phyloP scores from a whole-genome alignment of 2,797 vertebrate species.

The Ataeniobius toweri region DNA sequence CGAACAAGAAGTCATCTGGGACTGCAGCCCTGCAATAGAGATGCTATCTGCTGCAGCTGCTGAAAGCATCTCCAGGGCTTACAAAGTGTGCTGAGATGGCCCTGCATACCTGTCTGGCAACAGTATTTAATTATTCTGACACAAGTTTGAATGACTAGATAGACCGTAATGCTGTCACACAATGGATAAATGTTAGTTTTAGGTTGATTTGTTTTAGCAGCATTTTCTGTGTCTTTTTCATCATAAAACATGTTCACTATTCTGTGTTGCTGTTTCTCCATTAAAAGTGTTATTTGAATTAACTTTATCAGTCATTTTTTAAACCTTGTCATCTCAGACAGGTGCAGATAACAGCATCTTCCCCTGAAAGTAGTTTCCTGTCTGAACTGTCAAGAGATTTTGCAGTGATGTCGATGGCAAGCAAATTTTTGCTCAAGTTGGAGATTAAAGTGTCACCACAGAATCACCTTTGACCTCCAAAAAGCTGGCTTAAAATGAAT shows the following conservation, averaged over 20 bases:
- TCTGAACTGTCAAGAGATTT: no score
- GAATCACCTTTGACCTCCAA: not conserved
- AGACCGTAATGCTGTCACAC: not conserved
- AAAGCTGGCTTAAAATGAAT: not conserved
- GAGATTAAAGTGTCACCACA: no score
- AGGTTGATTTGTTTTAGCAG: not conserved
- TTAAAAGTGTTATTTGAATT: no score
- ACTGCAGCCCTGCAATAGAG: slow-evolving; percentile 28
- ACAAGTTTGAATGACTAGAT: not conserved
- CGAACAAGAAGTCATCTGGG: slow-evolving; percentile 37
- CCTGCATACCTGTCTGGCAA: slow-evolving; percentile 42
- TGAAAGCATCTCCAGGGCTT: slow-evolving; percentile 15
- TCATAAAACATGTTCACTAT: not conserved
- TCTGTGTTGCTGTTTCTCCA: not conserved
- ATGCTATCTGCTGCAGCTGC: slow-evolving; percentile 49
- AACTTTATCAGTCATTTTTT: no score
- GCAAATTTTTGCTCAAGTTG: no score
- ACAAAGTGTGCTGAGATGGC: slow-evolving; percentile 23
- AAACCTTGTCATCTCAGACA: no score
- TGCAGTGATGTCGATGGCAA: no score
- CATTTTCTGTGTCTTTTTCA: not conserved
- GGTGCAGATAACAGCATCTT: no score
- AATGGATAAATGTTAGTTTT: not conserved
- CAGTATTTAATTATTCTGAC: slow-evolving; percentile 27
- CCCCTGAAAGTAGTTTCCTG: no score